Base-by-base conservation (phyloP, 2,888 invertebrate genomes). In the Spatulosminthurus flaviceps region DNA sequence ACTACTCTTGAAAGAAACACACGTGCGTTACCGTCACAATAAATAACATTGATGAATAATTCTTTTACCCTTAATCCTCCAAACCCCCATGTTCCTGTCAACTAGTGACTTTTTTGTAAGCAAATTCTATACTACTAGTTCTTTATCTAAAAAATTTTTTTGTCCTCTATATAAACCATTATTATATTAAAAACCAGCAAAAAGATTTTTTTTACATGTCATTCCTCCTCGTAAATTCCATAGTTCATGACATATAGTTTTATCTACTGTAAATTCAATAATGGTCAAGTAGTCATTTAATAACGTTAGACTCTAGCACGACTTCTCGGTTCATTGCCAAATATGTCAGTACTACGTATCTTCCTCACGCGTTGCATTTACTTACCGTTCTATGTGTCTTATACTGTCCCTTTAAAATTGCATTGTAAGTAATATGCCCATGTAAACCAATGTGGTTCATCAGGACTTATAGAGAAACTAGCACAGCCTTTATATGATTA, bases 311-410 rank as follows among this genome's bases (percentile, higher is more conserved):
- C 24, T 64, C 19, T 22, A 64, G 64, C 64, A 64, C 64, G 64
- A 64, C 26, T 64, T 21, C 64, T 22, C 64, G 64, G 64, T 64
- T 64, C 64, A 64, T 64, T 64, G 64, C 64, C 64, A 64, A 64
- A 64, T 64, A 64, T 64, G 64, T 64, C 64, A 64, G 64, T 64
- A 16, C 64, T 22, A n/a, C n/a, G 11, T 22, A 64, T 64, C 64
- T 19, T 64, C 19, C 24, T 64, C 64, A 22, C 22, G 51, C 51
- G 5, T 51, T 51, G 51, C 51, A 51, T n/a, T 51, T 51, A 51
- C 51, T 19, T 51, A 19, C n/a, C 16, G 16, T 51, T 51, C 9
- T 19, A 41, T 41, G 13, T 13, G 9, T 41, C 41, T 41, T 7
- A 7, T 41, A 41, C 7, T n/a, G n/a, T 51, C 4, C 51, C 51